phyloP scores from a whole-genome alignment of 2,113 vertebrate species.

The Petroica traversi region DNA sequence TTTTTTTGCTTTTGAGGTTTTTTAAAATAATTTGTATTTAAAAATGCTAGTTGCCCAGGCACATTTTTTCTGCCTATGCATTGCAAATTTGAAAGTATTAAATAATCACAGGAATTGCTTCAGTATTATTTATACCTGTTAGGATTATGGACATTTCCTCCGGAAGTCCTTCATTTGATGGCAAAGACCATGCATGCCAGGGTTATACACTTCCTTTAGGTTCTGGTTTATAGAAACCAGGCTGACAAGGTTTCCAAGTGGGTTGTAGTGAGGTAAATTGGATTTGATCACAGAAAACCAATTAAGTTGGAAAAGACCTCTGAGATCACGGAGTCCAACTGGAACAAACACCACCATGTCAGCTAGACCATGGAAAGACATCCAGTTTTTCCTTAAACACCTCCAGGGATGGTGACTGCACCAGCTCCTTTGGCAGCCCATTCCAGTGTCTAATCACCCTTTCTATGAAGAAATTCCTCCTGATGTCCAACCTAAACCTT shows the following conservation, averaged over 20 bases:
- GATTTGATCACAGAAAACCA: neutral
- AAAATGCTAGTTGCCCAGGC: neutral
- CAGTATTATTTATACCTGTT: neutral
- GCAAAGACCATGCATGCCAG: neutral
- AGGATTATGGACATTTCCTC: neutral
- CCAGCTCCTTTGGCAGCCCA: neutral
- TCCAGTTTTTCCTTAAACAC: neutral
- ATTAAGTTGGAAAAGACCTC: neutral
- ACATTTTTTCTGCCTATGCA: neutral
- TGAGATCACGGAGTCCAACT: neutral
- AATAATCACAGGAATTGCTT: neutral
- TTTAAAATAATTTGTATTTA: neutral
- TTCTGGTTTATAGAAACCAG: neutral
- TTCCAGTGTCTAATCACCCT: neutral
- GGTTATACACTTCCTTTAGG: neutral
- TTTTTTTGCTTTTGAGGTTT: neutral
- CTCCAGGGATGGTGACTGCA: fast-evolving
- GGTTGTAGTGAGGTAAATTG: neutral
- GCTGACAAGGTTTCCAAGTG: neutral
- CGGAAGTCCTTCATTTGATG: neutral
- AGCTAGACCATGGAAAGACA: neutral
- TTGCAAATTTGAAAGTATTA: neutral
- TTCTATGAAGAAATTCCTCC: neutral
- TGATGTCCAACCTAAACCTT: neutral
- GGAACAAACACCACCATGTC: neutral